Base-by-base conservation (phyloP, 2,113 vertebrate genomes). In the Pristiophorus japonicus region DNA sequence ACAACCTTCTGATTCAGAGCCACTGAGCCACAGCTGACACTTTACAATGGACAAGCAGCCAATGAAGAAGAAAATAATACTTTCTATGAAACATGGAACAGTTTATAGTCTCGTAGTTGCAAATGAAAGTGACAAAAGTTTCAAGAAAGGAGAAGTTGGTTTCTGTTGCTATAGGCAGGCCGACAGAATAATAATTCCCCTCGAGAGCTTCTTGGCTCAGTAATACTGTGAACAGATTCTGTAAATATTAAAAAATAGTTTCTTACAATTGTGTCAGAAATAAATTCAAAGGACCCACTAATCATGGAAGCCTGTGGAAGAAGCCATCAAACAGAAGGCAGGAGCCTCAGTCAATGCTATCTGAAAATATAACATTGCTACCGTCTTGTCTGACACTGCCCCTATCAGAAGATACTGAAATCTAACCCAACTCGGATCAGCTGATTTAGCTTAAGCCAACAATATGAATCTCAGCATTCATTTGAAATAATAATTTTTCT, bases 401-500 rank as follows among this genome's bases (percentile, higher is more conserved):
- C n/a, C 75, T 81, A 14, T 81, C 75, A 81, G 75, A 81, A 81
- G 16, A 3, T 88, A 55, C 55, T 90, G 47, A 51, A 59, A 18
- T 59, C 27, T 90, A 11, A 16, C 87, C 87, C 87, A 62, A 16
- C 51, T 59, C 4, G 55, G 51, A 62, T 90, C 27, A 59, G 45
- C 24, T 59, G 27, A 14, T 90, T 51, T 90, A 90, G 51, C 3
- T 55, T 88, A 88, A 88, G 47, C 8, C 85, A 55, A 88, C 85
- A 55, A 90, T 22, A 62, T 4, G 27, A 59, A 34, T 34, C 20
- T 59, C 30, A 59, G 11, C 51, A 59, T 59, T 90, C 87, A 59
- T 34, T 90, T 30, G 27, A 90, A 90, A 90, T 59, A 88, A 88
- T 59, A 55, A 90, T 90, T 59, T 59, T 55, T n/a, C 87, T 90